phyloP scores from a whole-genome alignment of 2,888 invertebrate species.

The Cremastobaeus sp. region DNA sequence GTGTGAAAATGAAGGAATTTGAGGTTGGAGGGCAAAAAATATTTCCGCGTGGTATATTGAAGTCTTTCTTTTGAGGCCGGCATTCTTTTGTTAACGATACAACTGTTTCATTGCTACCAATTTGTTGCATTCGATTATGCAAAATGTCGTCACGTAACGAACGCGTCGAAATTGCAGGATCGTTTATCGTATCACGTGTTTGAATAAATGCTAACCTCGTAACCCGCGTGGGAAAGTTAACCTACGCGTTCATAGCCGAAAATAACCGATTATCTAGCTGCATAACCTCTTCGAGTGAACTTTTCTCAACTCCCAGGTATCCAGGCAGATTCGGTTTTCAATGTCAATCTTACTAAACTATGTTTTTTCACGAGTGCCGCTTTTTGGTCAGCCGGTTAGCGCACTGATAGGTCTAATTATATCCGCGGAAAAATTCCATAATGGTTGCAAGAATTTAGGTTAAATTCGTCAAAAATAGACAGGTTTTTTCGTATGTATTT shows the following conservation, averaged over 20 bases:
- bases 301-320: neutral
- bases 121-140: constrained; percentile 20
- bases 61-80: too few relatives aligned
- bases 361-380: neutral
- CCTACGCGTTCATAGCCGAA: constrained; percentile 17
- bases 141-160: constrained; percentile 19
- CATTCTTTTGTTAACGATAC: too few relatives aligned
- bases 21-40: too few relatives aligned
- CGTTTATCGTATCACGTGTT: constrained; percentile 31
- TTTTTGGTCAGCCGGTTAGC: neutral
- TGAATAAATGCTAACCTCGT: constrained; percentile 36
- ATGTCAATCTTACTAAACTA: neutral
- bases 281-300: constrained; percentile 16
- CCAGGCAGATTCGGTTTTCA: neutral
- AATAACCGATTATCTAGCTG: constrained; percentile 23
- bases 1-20: too few relatives aligned
- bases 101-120: neutral
- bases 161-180: neutral
- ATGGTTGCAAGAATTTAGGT: constrained; percentile 39
- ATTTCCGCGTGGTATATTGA: too few relatives aligned
- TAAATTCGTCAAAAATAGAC: constrained; percentile 30
- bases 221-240: constrained; percentile 22
- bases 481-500: neutral
- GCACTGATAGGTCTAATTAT: constrained; percentile 43
- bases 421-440: constrained; percentile 40